These are phyloP conservation scores for Ischnus inquisitorius DNA, from an alignment of 2,888 invertebrate genomes.

Conservation along the genomic window DNA sequence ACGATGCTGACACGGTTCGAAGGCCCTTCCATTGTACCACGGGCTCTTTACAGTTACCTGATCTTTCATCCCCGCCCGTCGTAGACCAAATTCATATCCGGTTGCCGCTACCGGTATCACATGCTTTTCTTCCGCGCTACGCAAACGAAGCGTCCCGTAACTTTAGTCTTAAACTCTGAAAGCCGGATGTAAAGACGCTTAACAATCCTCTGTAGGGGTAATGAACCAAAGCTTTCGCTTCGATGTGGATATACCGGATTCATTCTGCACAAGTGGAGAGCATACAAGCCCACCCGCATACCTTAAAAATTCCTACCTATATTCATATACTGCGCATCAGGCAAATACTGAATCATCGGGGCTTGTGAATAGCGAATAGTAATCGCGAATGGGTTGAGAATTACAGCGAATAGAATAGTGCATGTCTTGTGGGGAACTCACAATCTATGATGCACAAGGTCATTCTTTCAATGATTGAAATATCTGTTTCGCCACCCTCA, in stretches of 20 bases:
- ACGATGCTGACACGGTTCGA: not conserved
- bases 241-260: slow-evolving; percentile 1
- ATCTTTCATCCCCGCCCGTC: not conserved
- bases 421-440: no score
- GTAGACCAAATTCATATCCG: slow-evolving; percentile 44
- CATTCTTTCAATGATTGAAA: no score
- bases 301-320: not conserved
- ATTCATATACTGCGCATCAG: no score
- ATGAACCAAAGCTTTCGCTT: slow-evolving; percentile 5
- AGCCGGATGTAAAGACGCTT: slow-evolving; percentile 35
- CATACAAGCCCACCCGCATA: no score
- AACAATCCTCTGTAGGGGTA: slow-evolving; percentile 8
- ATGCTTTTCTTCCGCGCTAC: not conserved
- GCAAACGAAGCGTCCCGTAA: slow-evolving; percentile 51
- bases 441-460: no score
- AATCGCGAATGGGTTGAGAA: no score
- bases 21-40: slow-evolving; percentile 7
- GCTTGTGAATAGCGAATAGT: no score
- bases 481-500: no score
- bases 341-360: no score
- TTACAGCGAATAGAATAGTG: no score
- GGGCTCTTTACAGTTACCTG: slow-evolving; percentile 30
- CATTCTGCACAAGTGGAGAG: not conserved
- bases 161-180: slow-evolving; percentile 49
- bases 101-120: slow-evolving; percentile 12